Base-by-base conservation (phyloP, 2,888 invertebrate species). In the Formica aserva region DNA sequence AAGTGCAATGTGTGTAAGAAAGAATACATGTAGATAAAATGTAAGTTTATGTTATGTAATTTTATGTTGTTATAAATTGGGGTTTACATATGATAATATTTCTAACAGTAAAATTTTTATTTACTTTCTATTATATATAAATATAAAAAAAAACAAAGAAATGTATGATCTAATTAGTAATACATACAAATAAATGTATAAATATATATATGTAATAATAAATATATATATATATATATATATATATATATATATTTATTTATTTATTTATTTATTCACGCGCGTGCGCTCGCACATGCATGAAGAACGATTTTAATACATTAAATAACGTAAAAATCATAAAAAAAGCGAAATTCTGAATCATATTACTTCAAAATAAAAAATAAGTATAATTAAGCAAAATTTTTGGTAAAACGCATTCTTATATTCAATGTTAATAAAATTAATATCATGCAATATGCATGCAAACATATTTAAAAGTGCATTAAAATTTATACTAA, bases 391-490 rank as follows among this genome's bases (percentile, higher is more conserved):
- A 63, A 77, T 66, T 77, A 35, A 62, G 48, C 38, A 62, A 82
- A 65, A 29, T 84, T 62, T 81, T 62, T 81, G 22, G 3, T 71
- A 63, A 67, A 52, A 82, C 22, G 9, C 60, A 69, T 9, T n/a
- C 52, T 48, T 72, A 60, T 38, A 62, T 3, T 57, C 13, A 62
- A 35, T n/a, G 3, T 80, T 72, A 72, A 62, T 80, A 18, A 80
- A 80, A 48, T 72, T 35, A 80, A 60, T 60, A 45, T 72, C 77
- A 22, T 69, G 69, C 77, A 57, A 45, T 60, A 60, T 38, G 11
- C 22, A 78, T 80, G 78, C 78, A 80, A 57, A 80, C 78, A 62
- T 52, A 52, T 78, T 60, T 62, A 62, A 45, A 48, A 60, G 32
- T 71, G 60, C 60, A 72, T 52, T 29, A 60, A 74, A 74, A 63